These are phyloP conservation scores for Narcine bancroftii DNA, from an alignment of 2,113 vertebrate species.

Conservation along the genomic window DNA sequence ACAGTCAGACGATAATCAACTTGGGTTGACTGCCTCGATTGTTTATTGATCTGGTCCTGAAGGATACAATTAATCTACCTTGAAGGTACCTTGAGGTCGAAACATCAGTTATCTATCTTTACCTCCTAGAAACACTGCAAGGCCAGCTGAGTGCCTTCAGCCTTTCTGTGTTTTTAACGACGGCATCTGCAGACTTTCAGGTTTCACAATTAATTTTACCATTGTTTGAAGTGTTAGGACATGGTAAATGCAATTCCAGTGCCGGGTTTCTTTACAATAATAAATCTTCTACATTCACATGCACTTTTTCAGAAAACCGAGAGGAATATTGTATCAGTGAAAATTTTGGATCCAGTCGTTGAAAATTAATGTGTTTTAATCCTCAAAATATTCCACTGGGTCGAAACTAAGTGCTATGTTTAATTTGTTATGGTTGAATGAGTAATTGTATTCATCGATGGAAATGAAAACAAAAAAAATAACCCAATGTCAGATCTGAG, in stretches of 20 bases:
- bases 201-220: background rate
- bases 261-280: background rate
- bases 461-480: too few relatives aligned
- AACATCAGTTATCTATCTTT: too few relatives aligned
- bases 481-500: background rate
- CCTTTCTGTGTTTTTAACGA: too few relatives aligned
- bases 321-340: background rate
- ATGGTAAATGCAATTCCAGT: background rate
- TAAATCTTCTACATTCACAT: background rate
- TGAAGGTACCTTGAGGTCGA: too few relatives aligned
- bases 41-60: too few relatives aligned
- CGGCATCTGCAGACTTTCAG: too few relatives aligned
- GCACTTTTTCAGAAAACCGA: background rate
- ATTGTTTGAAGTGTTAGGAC: background rate
- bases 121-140: too few relatives aligned
- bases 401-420: background rate
- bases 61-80: too few relatives aligned
- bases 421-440: background rate
- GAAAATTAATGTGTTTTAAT: background rate
- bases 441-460: background rate
- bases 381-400: background rate
- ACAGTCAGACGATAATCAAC: too few relatives aligned
- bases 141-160: too few relatives aligned
- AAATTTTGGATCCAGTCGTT: background rate
- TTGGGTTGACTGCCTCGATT: too few relatives aligned